phyloP scores from a whole-genome alignment of 2,888 invertebrate species.

The Protophormia terraenovae region DNA sequence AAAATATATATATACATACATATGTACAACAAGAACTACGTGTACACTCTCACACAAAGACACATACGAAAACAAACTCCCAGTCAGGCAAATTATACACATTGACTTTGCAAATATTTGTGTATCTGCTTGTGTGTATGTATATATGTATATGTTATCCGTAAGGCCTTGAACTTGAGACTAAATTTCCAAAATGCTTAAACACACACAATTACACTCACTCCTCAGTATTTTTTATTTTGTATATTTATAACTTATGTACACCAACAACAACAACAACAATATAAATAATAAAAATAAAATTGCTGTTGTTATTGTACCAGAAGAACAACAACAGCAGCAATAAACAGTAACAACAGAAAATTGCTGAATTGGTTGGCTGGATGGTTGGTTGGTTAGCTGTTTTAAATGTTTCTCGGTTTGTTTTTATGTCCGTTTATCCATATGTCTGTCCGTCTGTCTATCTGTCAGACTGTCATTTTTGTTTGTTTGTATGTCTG shows the following conservation, averaged over 20 bases:
- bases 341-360: slow-evolving; percentile 1
- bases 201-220: slow-evolving; percentile 48
- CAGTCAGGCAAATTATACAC: slow-evolving; percentile 10
- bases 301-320: slow-evolving; percentile 37
- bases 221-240: too few species aligned
- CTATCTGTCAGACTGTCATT: not conserved
- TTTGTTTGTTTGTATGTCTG: not conserved
- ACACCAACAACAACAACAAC: slow-evolving; percentile 41
- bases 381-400: not conserved
- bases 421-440: slow-evolving; percentile 5
- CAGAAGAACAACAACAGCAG: slow-evolving; percentile 23
- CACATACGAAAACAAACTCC: not conserved
- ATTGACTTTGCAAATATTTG: slow-evolving; percentile 50
- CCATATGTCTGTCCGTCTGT: not conserved
- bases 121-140: slow-evolving; percentile 25
- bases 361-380: slow-evolving; percentile 7
- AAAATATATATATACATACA: not conserved
- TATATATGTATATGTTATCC: slow-evolving; percentile 73
- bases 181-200: slow-evolving; percentile 81
- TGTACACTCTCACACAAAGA: not conserved
- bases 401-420: slow-evolving; percentile 28
- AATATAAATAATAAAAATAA: slow-evolving; percentile 47
- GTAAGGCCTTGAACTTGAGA: slow-evolving; percentile 82
- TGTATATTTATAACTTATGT: slow-evolving; percentile 33
- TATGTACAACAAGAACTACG: not conserved